Percentiles rank a stretch among this genome's conserved stretches.
Conservation (phyloP, 2,888 invertebrate genomes). For the Sinohyriopsis cumingii region DNA sequence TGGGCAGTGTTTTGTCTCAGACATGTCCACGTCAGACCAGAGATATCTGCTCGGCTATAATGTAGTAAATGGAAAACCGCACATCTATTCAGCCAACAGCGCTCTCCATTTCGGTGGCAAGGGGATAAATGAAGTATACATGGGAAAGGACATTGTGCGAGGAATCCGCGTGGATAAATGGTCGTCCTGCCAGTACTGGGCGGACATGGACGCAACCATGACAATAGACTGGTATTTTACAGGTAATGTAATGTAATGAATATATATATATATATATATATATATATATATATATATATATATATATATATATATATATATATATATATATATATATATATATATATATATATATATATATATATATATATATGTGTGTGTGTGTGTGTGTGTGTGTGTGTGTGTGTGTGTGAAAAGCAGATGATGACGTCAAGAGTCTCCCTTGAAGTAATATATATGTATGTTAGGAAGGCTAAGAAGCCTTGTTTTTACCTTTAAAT, state of each 20-base stretch:
- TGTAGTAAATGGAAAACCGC: conserved; percentile 7
- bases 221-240: conserved; percentile 53
- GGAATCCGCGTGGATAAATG: conserved; percentile 46
- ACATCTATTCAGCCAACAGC: conserved; percentile 42
- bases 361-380: too few relatives aligned
- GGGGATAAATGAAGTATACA: conserved; percentile 35
- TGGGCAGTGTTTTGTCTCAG: conserved; percentile 26
- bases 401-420: too few relatives aligned
- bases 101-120: conserved; percentile 41
- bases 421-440: too few relatives aligned
- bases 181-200: conserved; percentile 54
- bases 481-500: too few relatives aligned
- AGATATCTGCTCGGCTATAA: conserved; percentile 46
- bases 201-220: conserved; percentile 48
- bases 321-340: too few relatives aligned
- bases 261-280: too few relatives aligned
- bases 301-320: too few relatives aligned
- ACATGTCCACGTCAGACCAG: conserved; percentile 27
- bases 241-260: conserved; percentile 25
- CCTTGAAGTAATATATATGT: too few relatives aligned
- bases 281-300: too few relatives aligned
- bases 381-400: too few relatives aligned
- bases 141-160: conserved; percentile 35
- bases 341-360: too few relatives aligned
- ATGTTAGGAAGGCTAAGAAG: too few relatives aligned